Evolutionary conservation across 2,113 vertebrate genomes (phyloP).

Genomic region (Oxygymnocypris stewartii): DNA sequence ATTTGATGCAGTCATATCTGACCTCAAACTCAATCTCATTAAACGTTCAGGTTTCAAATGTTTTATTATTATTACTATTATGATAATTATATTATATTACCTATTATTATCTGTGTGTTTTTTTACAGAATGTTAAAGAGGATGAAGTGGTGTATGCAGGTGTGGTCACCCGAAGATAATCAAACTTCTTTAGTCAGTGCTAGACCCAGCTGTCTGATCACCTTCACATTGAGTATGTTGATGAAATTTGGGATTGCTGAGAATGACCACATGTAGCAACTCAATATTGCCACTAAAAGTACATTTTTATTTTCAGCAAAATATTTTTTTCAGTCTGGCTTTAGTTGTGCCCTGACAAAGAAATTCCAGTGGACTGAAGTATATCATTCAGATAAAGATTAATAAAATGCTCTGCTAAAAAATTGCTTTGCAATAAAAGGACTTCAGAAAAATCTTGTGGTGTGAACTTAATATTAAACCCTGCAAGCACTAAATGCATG

Average conservation of each 20-base stretch:
- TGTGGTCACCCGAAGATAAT: background rate
- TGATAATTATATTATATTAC: no score
- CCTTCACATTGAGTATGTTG: no score
- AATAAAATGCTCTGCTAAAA: no score
- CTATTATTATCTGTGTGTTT: no score
- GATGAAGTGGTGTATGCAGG: background rate
- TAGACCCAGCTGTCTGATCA: background rate
- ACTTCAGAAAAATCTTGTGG: no score
- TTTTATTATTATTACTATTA: no score
- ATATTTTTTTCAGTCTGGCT: background rate
- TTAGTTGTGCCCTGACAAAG: no score
- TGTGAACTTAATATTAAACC: background rate
- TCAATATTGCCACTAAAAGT: background rate
- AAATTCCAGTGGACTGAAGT: no score
- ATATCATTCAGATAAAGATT: no score
- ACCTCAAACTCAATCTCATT: background rate
- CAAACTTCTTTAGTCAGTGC: background rate
- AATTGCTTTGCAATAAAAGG: no score
- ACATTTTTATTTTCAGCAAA: background rate
- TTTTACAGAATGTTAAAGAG: no score
- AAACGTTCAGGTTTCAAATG: background rate
- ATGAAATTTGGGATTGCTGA: background rate
- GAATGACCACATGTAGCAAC: background rate
- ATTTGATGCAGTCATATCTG: background rate
- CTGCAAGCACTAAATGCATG: background rate